Evolutionary conservation across 2,888 invertebrate genomes (phyloP), one percentile per base, ranked within the genome.

Genomic region (Lagria hirta): DNA sequence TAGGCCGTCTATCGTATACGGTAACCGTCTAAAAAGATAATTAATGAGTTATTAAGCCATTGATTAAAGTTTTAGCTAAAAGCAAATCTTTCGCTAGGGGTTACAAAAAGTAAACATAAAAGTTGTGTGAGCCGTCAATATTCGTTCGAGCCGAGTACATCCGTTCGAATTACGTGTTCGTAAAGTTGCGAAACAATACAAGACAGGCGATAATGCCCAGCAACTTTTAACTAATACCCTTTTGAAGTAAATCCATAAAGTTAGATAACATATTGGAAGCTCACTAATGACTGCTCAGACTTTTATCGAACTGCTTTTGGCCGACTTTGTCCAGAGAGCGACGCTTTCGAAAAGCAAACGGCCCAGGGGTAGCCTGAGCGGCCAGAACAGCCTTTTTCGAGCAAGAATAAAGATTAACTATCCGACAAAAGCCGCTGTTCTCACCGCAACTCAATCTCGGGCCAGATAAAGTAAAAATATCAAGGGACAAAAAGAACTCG

Each of bases 401-500:
- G 38, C 40, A 47, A 51, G 54, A 54, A 50, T 54, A 51, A 52
- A 44, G 49, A 7, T 61, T 60, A 60, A 61, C 55, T 58, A 54
- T 57, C 55, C 54, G 55, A 58, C 57, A 57, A 60, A 58, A 61
- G 53, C 53, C 47, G 48, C 52, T 55, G 56, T 55, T 56, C 50
- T 32, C 50, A 45, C 50, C 54, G 58, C 54, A 55, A 57, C 60
- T 60, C 60, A 60, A 60, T 60, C 56, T 58, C 51, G 45, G 20
- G 10, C 42, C 53, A 56, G 57, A 60, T 57, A 56, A 58, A 60
- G 56, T 49, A 58, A 56, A 60, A 58, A 58, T 58, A 57, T 57
- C 57, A 48, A 29, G 50, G 51, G 57, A 58, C 54, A 51, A 57
- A 59, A 59, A 54, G n/a, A n/a, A n/a, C n/a, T n/a, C n/a, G n/a